Conservation (phyloP, 2,113 vertebrate species). For the Bos indicus region DNA sequence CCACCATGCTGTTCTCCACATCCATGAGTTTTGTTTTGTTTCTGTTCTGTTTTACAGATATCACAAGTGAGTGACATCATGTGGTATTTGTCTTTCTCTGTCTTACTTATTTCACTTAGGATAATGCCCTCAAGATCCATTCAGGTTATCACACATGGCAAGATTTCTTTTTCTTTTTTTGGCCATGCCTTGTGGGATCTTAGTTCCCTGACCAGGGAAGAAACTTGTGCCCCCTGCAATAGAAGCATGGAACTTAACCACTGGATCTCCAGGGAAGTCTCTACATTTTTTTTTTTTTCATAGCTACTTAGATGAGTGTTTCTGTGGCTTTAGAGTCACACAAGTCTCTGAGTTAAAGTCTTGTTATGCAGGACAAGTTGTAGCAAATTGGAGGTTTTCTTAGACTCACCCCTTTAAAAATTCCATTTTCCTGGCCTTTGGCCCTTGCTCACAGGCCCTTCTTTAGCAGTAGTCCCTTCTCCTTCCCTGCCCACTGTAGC, state of each 20-base stretch:
- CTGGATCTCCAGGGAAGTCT: neutral
- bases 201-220: neutral
- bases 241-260: neutral
- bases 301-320: neutral
- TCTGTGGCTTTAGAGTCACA: neutral
- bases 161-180: neutral
- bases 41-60: neutral
- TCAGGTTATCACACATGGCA: neutral
- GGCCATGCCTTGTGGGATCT: neutral
- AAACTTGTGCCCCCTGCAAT: neutral
- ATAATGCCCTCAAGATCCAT: neutral
- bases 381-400: conserved; percentile 12
- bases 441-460: neutral
- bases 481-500: neutral
- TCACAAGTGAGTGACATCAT: neutral
- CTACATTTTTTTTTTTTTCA: neutral
- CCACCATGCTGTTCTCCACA: neutral
- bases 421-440: neutral
- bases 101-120: neutral
- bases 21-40: neutral
- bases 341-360: neutral
- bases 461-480: neutral
- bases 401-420: neutral
- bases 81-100: neutral
- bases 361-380: neutral